phyloP scores from a whole-genome alignment of 2,888 invertebrate genomes.

The Caenorhabditis parvicauda region DNA sequence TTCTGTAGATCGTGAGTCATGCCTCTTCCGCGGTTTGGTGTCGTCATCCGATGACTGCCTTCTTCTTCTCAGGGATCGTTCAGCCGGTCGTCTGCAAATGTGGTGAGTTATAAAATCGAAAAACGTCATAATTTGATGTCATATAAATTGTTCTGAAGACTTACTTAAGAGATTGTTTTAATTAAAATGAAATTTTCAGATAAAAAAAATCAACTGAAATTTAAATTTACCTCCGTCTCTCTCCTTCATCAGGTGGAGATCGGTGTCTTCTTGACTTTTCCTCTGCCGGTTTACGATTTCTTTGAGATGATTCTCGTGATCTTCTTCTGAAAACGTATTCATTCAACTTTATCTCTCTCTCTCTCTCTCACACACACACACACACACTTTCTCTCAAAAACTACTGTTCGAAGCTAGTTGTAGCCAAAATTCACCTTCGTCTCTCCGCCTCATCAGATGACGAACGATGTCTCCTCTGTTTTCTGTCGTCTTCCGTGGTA shows the following conservation, averaged over 20 bases:
- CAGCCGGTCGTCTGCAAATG: not conserved
- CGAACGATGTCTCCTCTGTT: not conserved
- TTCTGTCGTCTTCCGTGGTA: not conserved
- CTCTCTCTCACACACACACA: too few species aligned
- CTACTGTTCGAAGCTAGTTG: not conserved
- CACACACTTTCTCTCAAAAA: too few species aligned
- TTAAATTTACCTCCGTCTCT: not conserved
- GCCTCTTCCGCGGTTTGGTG: too few species aligned
- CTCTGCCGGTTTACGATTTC: not conserved
- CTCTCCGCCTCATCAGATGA: not conserved
- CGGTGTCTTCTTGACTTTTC: not conserved
- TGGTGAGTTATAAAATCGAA: not conserved
- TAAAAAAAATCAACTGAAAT: too few species aligned
- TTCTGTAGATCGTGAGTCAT: too few species aligned
- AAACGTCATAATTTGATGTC: not conserved
- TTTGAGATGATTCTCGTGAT: not conserved
- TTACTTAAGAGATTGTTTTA: too few species aligned
- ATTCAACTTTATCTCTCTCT: too few species aligned
- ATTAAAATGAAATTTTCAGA: too few species aligned
- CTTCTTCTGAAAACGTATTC: not conserved
- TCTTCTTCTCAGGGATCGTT: too few species aligned
- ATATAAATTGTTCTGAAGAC: too few species aligned
- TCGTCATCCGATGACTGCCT: too few species aligned
- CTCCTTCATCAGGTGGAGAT: not conserved
- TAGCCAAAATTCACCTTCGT: not conserved